Percentiles rank a stretch among this genome's conserved stretches.
Evolutionary conservation across 1,140 invertebrate species (phyloP).

Genomic region (Drosophila sp.): DNA sequence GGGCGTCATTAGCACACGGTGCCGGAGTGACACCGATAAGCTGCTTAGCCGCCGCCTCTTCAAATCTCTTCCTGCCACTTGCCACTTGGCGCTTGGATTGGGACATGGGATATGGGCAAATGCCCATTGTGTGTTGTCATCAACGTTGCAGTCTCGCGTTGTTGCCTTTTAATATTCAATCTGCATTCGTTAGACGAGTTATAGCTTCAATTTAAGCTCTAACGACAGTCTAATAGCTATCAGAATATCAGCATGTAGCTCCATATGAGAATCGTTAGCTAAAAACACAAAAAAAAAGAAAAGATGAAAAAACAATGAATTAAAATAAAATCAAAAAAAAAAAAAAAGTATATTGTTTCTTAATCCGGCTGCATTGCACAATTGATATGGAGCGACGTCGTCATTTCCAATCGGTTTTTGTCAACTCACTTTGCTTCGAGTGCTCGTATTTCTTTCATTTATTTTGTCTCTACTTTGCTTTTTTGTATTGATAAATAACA

Average conservation of each 20-base stretch:
- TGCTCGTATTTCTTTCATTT: background rate
- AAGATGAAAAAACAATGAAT: background rate
- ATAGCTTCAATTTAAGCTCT: conserved; percentile 68
- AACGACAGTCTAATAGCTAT: conserved; percentile 62
- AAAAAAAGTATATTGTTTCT: conserved; percentile 64
- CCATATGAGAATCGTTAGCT: conserved; percentile 22
- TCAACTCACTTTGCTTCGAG: conserved; percentile 27
- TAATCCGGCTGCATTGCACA: conserved; percentile 58
- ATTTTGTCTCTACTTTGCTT: conserved; percentile 9
- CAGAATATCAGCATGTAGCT: conserved; percentile 25
- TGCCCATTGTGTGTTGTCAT: conserved; percentile 23
- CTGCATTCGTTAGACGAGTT: conserved; percentile 62
- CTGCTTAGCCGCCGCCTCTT: conserved; percentile 27
- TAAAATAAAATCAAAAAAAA: background rate
- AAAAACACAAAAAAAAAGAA: conserved; percentile 35
- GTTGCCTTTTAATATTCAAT: conserved; percentile 64
- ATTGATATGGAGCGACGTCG: conserved; percentile 36
- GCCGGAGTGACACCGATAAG: conserved; percentile 30
- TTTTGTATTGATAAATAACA: conserved; percentile 7
- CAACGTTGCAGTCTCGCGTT: conserved; percentile 45
- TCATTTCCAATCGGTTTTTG: conserved; percentile 14
- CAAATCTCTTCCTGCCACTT: background rate
- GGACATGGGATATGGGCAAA: background rate
- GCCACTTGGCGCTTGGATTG: background rate
- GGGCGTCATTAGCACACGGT: conserved; percentile 22